Conservation (phyloP, 2,797 vertebrate species). For the Sphenodon punctatus region DNA sequence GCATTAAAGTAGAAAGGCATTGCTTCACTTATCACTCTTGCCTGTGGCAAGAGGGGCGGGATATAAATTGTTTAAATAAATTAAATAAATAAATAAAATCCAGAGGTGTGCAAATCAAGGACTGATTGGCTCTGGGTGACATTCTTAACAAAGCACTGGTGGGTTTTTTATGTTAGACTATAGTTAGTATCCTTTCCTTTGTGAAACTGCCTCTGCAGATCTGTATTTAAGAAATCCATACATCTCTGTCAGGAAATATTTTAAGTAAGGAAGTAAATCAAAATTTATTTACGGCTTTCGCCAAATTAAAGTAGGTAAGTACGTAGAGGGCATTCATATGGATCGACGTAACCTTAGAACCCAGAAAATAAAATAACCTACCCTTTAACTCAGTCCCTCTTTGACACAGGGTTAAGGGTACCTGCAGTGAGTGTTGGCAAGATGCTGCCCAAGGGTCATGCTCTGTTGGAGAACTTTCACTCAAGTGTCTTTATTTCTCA, state of each 20-base stretch:
- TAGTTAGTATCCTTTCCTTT: neutral
- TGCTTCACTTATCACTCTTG: neutral
- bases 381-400: neutral
- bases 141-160: neutral
- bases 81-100: too few species aligned
- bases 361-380: neutral
- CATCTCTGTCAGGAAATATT: neutral
- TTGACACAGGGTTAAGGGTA: too few species aligned
- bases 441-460: too few species aligned
- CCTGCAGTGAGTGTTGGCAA: too few species aligned
- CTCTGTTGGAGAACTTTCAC: too few species aligned
- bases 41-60: too few species aligned
- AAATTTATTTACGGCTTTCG: too few species aligned
- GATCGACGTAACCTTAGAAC: neutral
- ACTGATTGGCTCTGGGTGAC: neutral
- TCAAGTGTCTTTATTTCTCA: too few species aligned
- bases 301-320: neutral
- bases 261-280: too few species aligned
- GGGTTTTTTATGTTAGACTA: neutral
- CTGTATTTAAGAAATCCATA: neutral
- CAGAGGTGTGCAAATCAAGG: too few species aligned
- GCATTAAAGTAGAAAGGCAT: neutral
- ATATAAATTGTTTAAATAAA: too few species aligned
- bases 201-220: neutral
- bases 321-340: neutral